A percentile compares a stretch with the other conserved stretches of the same genome.
Evolutionary conservation across 1,140 invertebrate species (phyloP).

Genomic region (Magallana gigas): DNA sequence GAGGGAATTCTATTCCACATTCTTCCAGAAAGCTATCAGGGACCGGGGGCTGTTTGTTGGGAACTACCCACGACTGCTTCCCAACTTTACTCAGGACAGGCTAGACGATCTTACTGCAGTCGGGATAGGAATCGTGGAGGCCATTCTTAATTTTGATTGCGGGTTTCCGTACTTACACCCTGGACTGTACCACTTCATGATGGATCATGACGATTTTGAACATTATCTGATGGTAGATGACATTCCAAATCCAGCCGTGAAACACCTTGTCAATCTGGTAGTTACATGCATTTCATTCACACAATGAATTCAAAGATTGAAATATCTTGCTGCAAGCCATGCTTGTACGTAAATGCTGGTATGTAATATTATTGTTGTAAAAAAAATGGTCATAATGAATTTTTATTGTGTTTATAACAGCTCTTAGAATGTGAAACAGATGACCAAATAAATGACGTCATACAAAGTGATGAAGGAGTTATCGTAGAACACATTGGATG

Average conservation of each 20-base stretch:
- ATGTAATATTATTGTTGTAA: too few relatives aligned
- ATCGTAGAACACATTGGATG: constrained; percentile 44
- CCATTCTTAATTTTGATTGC: constrained; percentile 43
- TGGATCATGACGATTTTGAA: constrained; percentile 21
- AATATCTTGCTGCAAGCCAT: too few relatives aligned
- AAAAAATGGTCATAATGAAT: too few relatives aligned
- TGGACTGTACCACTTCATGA: constrained; percentile 37
- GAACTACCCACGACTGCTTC: neutral
- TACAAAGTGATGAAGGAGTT: neutral
- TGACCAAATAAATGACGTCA: constrained; percentile 13
- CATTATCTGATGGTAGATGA: constrained; percentile 32
- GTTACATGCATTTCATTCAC: neutral
- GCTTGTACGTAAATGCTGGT: too few relatives aligned
- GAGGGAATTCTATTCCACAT: constrained; percentile 38
- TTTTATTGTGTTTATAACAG: neutral
- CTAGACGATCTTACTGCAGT: constrained; percentile 26
- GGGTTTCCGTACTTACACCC: constrained; percentile 40
- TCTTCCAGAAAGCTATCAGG: constrained; percentile 15
- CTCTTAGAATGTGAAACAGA: constrained; percentile 23
- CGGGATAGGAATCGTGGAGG: constrained; percentile 32
- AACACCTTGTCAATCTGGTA: constrained; percentile 23
- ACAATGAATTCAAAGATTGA: too few relatives aligned
- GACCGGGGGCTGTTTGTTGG: constrained; percentile 24
- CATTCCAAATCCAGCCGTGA: constrained; percentile 33
- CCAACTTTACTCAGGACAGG: neutral